Conservation (phyloP, 1,140 invertebrate species). For the Amyelois transitella region DNA sequence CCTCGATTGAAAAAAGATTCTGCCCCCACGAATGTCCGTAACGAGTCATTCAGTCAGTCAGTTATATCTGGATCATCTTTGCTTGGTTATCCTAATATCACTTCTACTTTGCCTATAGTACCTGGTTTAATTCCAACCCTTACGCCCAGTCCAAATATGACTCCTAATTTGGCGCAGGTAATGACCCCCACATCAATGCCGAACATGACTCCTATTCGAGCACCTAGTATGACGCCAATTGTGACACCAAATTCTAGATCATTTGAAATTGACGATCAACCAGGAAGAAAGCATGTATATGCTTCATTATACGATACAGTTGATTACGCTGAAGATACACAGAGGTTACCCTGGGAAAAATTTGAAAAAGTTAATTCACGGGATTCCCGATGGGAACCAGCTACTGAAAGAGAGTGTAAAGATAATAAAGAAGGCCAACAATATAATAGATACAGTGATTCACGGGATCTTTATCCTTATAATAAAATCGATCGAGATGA, state of each 20-base stretch:
- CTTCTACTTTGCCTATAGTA: neutral
- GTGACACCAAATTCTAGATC: slow-evolving; percentile 28
- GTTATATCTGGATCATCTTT: neutral
- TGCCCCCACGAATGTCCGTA: neutral
- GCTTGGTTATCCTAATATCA: neutral
- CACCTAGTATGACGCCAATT: slow-evolving; percentile 14
- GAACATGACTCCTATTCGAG: slow-evolving; percentile 18
- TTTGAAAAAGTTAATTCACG: slow-evolving; percentile 4
- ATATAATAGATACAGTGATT: slow-evolving; percentile 8
- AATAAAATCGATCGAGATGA: slow-evolving; percentile 9
- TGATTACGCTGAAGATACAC: slow-evolving; percentile 18
- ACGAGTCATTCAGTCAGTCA: neutral
- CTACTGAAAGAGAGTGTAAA: slow-evolving; percentile 14
- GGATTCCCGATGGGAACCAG: slow-evolving; percentile 22
- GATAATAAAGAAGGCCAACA: slow-evolving; percentile 1
- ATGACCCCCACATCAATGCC: slow-evolving; percentile 25
- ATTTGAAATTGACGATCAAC: slow-evolving; percentile 36
- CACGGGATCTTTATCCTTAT: slow-evolving; percentile 15
- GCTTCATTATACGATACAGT: slow-evolving; percentile 22
- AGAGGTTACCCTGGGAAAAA: slow-evolving; percentile 16
- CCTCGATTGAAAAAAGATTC: slow-evolving; percentile 36
- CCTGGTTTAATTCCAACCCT: neutral
- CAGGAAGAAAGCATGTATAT: slow-evolving; percentile 45
- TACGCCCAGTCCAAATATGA: slow-evolving; percentile 13
- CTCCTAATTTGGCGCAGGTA: slow-evolving; percentile 4